Conservation (phyloP, 2,888 invertebrate genomes). For the Plagodis dolabraria region DNA sequence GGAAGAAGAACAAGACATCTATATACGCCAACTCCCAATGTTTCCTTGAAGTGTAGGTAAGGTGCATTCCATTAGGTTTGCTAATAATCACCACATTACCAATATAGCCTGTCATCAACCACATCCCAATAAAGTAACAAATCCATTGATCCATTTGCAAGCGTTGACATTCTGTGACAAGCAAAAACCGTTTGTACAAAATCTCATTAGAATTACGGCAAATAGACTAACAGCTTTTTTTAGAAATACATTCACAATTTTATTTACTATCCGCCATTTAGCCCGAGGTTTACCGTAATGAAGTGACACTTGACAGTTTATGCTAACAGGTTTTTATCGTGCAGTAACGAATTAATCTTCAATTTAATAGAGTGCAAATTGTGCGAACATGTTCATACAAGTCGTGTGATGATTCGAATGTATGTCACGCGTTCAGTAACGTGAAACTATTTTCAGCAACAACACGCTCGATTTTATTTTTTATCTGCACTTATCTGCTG, state of each 20-base stretch:
- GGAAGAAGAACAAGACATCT: no score
- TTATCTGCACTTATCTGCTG: constrained; percentile 33
- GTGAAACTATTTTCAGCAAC: constrained; percentile 40
- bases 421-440: constrained; percentile 36
- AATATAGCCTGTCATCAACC: no score
- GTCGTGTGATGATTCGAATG: constrained; percentile 37
- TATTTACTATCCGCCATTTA: constrained; percentile 34
- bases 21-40: no score
- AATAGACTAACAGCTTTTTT: constrained; percentile 40
- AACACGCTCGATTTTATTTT: constrained; percentile 33
- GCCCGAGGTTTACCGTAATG: constrained; percentile 20
- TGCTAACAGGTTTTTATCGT: constrained; percentile 10
- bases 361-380: constrained; percentile 12
- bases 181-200: constrained; percentile 44
- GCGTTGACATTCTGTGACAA: constrained; percentile 42
- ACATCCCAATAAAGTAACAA: no score
- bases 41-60: no score
- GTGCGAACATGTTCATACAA: constrained; percentile 16
- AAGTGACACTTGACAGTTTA: constrained; percentile 15
- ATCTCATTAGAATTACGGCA: constrained; percentile 51
- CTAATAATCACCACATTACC: no score
- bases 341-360: constrained; percentile 18
- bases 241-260: constrained; percentile 30
- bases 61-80: no score
- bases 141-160: constrained; percentile 36